These are phyloP conservation scores for Ptychoptera albimana DNA, from an alignment of 2,888 invertebrate species.

Conservation along the genomic window DNA sequence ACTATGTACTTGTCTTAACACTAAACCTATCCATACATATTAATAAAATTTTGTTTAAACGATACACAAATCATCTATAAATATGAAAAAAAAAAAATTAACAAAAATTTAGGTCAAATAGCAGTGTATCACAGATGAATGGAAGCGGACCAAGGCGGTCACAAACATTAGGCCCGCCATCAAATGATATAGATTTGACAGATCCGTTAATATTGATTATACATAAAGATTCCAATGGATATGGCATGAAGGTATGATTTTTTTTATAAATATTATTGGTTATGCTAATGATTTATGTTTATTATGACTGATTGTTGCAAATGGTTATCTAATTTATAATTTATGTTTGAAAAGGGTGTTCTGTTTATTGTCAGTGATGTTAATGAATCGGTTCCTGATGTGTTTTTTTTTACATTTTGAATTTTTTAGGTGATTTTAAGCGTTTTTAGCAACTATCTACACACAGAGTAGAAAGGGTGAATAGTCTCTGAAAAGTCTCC, in stretches of 20 bases:
- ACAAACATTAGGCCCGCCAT: conserved; percentile 7
- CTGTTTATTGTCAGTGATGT: not conserved
- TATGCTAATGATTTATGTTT: conserved; percentile 2
- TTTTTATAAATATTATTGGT: not conserved
- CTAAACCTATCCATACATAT: no score
- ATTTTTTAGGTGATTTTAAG: no score
- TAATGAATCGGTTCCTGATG: not conserved
- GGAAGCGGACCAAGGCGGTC: conserved; percentile 6
- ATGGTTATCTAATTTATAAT: not conserved
- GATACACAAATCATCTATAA: no score
- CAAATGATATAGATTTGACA: conserved; percentile 5
- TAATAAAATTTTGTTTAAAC: no score
- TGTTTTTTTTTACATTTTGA: not conserved
- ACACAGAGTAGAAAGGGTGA: no score
- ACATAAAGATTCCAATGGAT: conserved; percentile 30
- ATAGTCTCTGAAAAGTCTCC: no score
- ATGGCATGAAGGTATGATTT: conserved; percentile 29
- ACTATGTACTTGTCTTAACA: no score
- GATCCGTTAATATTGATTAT: conserved; percentile 25
- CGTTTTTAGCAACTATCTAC: no score
- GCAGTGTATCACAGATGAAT: conserved; percentile 7
- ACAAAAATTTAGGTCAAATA: not conserved
- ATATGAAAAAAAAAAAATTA: not conserved
- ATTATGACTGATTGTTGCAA: not conserved
- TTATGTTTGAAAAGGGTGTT: not conserved